phyloP scores from a whole-genome alignment of 2,113 vertebrate genomes.

The Microcebus murinus region DNA sequence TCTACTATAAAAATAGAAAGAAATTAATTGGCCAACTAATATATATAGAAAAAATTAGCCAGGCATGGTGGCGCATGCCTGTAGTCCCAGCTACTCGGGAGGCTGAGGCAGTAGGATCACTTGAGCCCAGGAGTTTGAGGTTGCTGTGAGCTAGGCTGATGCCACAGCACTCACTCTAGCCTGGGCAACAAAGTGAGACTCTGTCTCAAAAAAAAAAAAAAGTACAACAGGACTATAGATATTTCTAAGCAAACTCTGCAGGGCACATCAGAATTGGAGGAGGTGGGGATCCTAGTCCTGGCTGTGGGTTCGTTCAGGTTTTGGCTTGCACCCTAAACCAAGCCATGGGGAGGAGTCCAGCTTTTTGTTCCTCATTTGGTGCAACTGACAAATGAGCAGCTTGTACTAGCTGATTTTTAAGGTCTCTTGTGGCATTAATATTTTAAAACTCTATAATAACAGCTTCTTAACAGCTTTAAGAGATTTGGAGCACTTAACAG shows the following conservation, averaged over 20 bases:
- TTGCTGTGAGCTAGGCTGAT: no score
- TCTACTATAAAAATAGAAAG: no score
- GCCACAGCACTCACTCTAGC: no score
- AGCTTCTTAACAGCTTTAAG: constrained; percentile 13
- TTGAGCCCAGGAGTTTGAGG: no score
- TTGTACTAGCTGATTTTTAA: not conserved
- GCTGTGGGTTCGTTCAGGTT: not conserved
- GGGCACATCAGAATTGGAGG: not conserved
- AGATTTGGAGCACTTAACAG: not conserved
- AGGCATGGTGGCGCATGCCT: no score
- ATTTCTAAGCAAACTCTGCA: not conserved
- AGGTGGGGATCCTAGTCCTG: no score
- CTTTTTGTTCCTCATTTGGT: not conserved
- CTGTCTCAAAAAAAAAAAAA: not conserved
- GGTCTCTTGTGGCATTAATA: not conserved
- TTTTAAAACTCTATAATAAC: not conserved
- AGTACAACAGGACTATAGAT: not conserved
- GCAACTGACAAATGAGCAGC: not conserved
- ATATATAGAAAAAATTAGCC: no score
- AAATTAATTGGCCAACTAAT: no score
- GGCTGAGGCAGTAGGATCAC: no score
- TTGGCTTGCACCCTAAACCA: not conserved
- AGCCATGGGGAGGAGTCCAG: not conserved
- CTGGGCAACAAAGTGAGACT: no score
- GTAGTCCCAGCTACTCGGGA: no score